Base-by-base conservation (phyloP, 2,888 invertebrate genomes). In the Eurytoma adleriae region DNA sequence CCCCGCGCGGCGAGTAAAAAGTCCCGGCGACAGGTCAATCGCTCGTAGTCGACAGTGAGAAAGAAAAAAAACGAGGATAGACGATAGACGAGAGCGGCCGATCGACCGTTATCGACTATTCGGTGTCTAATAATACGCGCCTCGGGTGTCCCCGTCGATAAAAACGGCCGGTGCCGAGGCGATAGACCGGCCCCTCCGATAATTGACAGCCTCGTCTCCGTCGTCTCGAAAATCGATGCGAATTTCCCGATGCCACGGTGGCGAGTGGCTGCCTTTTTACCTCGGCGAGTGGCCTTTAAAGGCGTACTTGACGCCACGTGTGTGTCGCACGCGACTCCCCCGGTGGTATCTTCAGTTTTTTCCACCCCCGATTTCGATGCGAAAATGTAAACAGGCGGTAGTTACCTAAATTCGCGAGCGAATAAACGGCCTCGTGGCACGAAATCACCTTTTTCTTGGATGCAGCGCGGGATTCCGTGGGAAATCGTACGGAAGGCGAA, bases 251-350 rank as follows among this genome's bases (percentile, higher is more conserved):
- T 40, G 40, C 10, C 50, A 3, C 27, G n/a, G 40, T 14, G 27
- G 24, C 18, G 69, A 70, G 69, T 27, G 18, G 61, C 61, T 71
- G 50, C 61, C 48, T 40, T n/a, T 71, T 71, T 50, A 59, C 71
- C 50, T 20, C n/a, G 24, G 20, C 71, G 57, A 71, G 71, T 61
- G 71, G 71, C 61, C 61, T 71, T 57, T 57, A 56, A 40, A 70
- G 57, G 40, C 5, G 40, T 40, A 40, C 40, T 40, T 40, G 40
- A 40, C 40, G 40, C 40, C 40, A 40, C 40, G 40, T 40, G 40
- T 40, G 40, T 40, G 40, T 40, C 40, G 40, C 40, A 40, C 40
- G 40, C 40, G 7, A 40, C 40, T 7, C 30, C 40, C 40, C 40
- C n/a, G n/a, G n/a, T n/a, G 40, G 40, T 72, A 50, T 70, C 13